Base-by-base conservation (phyloP, 2,797 vertebrate species). In the Threskiornis aethiopicus region DNA sequence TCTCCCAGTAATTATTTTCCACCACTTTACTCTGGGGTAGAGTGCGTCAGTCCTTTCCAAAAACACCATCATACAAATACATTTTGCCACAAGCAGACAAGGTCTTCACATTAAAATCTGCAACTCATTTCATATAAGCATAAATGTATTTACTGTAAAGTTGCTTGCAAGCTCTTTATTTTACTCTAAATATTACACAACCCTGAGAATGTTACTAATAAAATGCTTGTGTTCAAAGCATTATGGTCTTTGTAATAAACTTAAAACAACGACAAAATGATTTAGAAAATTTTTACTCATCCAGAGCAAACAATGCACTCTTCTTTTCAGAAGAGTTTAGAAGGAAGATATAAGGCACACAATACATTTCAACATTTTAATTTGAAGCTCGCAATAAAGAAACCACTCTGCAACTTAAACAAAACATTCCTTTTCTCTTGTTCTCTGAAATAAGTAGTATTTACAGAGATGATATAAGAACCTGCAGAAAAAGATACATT, bases 401-500 rank as follows among this genome's bases (percentile, higher is more conserved):
- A 91, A 42, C 6, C 66, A 31, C 59, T 87, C 51, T 81, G 19
- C 10, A 61, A 75, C 76, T 91, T 75, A 71, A 92, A 92, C 54
- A 71, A 84, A 65, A 62, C 14, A 77, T 55, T 90, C 28, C 10
- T 49, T 82, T 90, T 70, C 91, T 72, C 47, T 90, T 79, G 47
- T 92, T 95, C 73, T 84, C 69, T 54, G 58, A 93, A 94, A 89
- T 51, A 81, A 77, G n/a, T 80, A 62, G 24, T 39, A 85, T 85
- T 94, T 35, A 61, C 61, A 58, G n/a, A n/a, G n/a, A 69, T 44
- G 59, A 91, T 80, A 70, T 25, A 84, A 82, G 87, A 86, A 93
- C 62, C 54, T 89, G 72, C 71, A 90, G 75, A 83, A 88, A 88
- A 92, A 95, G 94, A 93, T 96, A 95, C 82, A 87, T 92, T 92